Conservation (phyloP, 2,797 vertebrate species). For the Manis javanica region DNA sequence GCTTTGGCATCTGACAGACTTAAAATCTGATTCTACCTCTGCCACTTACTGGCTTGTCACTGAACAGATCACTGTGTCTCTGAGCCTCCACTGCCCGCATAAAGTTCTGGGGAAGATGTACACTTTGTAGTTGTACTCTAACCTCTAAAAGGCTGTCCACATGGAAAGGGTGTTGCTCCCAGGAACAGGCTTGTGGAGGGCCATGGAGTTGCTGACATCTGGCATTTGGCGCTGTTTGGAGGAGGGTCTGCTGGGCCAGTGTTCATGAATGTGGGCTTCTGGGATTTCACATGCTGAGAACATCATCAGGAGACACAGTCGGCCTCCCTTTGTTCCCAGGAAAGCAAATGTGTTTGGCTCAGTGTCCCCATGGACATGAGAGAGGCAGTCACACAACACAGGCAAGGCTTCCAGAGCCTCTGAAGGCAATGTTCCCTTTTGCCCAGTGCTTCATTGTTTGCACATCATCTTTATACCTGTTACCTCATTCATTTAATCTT, state of each 20-base stretch:
- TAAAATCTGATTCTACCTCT: background rate
- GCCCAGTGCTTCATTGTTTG: background rate
- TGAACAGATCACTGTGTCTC: background rate
- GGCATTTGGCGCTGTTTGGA: background rate
- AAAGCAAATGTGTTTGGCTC: background rate
- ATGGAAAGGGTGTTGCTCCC: background rate
- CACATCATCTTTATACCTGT: background rate
- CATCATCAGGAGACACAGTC: background rate
- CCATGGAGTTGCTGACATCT: background rate
- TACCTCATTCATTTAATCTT: conserved; percentile 8
- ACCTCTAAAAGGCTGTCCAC: background rate
- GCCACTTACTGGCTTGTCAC: background rate
- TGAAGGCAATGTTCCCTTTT: background rate
- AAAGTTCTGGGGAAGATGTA: background rate
- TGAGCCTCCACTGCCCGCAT: background rate
- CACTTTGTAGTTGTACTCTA: background rate
- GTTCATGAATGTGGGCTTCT: background rate
- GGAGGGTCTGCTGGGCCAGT: background rate
- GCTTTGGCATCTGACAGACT: background rate
- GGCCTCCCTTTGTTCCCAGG: background rate
- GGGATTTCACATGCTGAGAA: background rate
- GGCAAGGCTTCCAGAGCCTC: background rate
- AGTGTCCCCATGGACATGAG: background rate
- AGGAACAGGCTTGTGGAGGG: background rate
- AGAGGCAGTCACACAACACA: background rate